Conservation (phyloP, 2,113 vertebrate genomes). For the Thunnus thynnus region DNA sequence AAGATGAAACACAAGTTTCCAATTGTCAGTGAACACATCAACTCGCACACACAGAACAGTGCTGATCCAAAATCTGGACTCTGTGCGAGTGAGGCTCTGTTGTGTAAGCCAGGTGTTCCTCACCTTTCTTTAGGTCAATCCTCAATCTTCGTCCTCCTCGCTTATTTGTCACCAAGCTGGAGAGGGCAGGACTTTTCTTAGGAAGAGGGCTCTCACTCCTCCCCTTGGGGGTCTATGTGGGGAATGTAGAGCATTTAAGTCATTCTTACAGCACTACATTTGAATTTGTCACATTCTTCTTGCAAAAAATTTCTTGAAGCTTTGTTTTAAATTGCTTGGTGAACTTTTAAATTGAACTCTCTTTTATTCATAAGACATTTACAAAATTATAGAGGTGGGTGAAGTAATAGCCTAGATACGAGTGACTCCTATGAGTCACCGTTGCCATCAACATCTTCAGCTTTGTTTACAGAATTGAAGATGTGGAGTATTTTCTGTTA, state of each 20-base stretch:
- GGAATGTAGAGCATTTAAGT: not conserved
- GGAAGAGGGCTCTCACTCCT: conserved; percentile 77
- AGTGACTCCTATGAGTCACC: not conserved
- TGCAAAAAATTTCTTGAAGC: not conserved
- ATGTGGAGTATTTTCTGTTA: not conserved
- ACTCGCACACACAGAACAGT: too few species aligned
- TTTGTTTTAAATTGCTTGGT: not conserved
- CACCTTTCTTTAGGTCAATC: conserved; percentile 98
- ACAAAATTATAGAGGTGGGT: not conserved
- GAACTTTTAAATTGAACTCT: not conserved
- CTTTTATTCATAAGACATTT: not conserved
- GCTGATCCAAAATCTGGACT: not conserved
- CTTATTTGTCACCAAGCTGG: conserved; percentile 89
- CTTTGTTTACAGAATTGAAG: not conserved
- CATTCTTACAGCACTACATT: not conserved
- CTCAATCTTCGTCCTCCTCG: conserved; percentile 91
- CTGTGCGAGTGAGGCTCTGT: not conserved
- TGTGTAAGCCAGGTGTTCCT: conserved; percentile 19
- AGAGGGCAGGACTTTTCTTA: conserved; percentile 86
- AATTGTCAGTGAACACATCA: not conserved
- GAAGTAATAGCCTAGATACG: not conserved
- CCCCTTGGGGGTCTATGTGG: conserved; percentile 71
- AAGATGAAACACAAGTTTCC: not conserved
- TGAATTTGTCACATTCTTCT: not conserved
- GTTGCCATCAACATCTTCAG: not conserved